Evolutionary conservation across 2,797 vertebrate genomes (phyloP), one percentile per base, ranked within the genome.

Genomic region (Peromyscus eremicus): DNA sequence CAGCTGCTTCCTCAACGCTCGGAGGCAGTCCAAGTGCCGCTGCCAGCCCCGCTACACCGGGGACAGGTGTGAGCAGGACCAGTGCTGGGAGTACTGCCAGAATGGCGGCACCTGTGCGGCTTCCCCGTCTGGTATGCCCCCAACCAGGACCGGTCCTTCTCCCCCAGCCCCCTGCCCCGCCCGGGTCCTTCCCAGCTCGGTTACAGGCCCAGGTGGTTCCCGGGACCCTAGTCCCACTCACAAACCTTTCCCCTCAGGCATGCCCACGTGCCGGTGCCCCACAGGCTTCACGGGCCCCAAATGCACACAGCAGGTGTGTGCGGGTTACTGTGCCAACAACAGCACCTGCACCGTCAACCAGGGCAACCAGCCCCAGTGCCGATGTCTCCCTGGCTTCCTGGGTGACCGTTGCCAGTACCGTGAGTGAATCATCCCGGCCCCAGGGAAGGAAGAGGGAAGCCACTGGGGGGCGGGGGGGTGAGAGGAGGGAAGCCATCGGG

Each of bases 1-100:
- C 71, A 99, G 99, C 98, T 99, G 99, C 98, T 99, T 99, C 99
- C 99, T 99, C 43, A 99, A 99, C 0, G 99, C 99, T n/a, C 98
- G 99, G 95, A 99, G 99, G 89, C 99, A 99, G 98, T 99, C 99
- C 84, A 99, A 99, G 98, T 99, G 99, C 97, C 99, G 99, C 97
- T 99, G 99, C 98, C 99, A 99, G 80, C 99, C 99, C 0, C 99
- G 99, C 95, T 99, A 99, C 92, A 99, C 98, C 0, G 99, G 99
- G 0, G 99, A 99, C 49, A 99, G 98, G 82, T 99, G 99, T 94
- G 99, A 99, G 98, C 98, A 99, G 1, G 99, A 99, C 98, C 99
- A 99, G 98, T 99, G 99, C 98, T 99, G 98, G 89, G 99, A 99
- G 95, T 99, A 99, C 98, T 99, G 99, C 98, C 99, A 99, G 98